phyloP scores from a whole-genome alignment of 2,113 vertebrate genomes.

The Ceyx cyanopectus region DNA sequence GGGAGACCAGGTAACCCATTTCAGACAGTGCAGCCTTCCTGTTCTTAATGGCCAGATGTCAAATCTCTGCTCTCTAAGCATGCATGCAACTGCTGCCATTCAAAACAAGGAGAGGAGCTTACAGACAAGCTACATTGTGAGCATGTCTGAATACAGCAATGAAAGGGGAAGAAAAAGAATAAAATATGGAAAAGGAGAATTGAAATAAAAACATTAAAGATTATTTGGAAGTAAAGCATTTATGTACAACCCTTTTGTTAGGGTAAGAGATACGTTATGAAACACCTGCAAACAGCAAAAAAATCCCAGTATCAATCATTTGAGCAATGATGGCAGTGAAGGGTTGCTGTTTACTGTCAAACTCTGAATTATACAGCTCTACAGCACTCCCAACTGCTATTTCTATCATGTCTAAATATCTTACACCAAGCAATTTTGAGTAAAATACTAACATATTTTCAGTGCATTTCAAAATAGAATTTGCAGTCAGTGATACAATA shows the following conservation, averaged over 20 bases:
- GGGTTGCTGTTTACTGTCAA: background rate
- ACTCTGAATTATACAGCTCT: background rate
- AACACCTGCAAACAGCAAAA: background rate
- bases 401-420: background rate
- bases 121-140: background rate
- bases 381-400: background rate
- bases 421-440: background rate
- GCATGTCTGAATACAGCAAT: background rate
- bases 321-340: background rate
- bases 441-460: background rate
- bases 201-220: background rate
- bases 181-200: background rate
- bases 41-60: background rate
- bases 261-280: background rate
- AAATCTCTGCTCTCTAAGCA: background rate
- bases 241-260: background rate
- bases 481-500: background rate
- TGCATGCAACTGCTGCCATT: background rate
- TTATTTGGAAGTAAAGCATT: background rate
- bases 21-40: background rate
- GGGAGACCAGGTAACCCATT: background rate
- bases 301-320: background rate
- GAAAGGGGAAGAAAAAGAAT: background rate
- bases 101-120: background rate
- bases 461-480: background rate